Base-by-base conservation (phyloP, 2,888 invertebrate species). In the Cephus rjabovi region DNA sequence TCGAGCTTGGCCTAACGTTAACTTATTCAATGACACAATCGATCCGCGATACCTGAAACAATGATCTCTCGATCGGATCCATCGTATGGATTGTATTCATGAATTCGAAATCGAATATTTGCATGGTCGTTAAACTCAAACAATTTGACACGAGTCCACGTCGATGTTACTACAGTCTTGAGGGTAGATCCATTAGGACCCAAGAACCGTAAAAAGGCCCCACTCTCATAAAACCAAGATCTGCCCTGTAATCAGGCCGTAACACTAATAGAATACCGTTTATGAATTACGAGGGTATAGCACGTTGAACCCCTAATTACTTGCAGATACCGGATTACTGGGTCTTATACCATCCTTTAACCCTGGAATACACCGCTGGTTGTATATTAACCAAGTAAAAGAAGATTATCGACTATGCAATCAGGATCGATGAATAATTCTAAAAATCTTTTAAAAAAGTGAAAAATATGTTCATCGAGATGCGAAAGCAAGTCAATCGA, bases 221-320 rank as follows among this genome's bases (percentile, higher is more conserved):
- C 23, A 2, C 9, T 56, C 23, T 23, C 9, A 9, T 6, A 56
- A 56, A 23, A 9, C 23, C 23, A 56, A 56, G 56, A 56, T 23
- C 56, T 56, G 56, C 56, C 56, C 56, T 56, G 56, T 56, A 56
- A 56, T 56, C 56, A 56, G 9, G 56, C 9, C 56, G 82, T 86
- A 84, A 86, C 85, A 84, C 85, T 87, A 86, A 88, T 87, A 87
- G 87, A 88, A 88, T 88, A 87, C 85, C 86, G 83, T 83, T 86
- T 87, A 84, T 84, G 84, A 88, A 87, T 89, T 87, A 87, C 85
- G 85, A 81, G 76, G 83, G 83, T 79, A 79, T 71, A 77, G 77
- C 77, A 68, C 79, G 82, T 79, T 80, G 35, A 85, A 83, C 84
- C 86, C 82, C 81, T 86, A 88, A 88, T 88, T 89, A 88, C 87